phyloP scores from a whole-genome alignment of 2,888 invertebrate genomes.

The Helleia helle region DNA sequence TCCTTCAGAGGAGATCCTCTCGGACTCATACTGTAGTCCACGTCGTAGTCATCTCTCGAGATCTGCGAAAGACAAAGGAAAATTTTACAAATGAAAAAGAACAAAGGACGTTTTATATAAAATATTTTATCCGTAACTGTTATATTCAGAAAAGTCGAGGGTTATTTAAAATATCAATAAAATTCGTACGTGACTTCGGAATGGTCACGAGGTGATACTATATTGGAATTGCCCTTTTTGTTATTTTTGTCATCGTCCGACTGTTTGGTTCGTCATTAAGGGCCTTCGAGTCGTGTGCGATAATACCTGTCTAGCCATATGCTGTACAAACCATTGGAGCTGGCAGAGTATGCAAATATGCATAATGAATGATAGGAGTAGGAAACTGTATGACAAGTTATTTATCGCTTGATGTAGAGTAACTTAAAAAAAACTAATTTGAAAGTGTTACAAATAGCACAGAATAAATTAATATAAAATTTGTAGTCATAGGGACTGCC shows the following conservation, averaged over 20 bases:
- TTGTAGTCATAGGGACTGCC: no score
- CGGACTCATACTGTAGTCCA: conserved; percentile 57
- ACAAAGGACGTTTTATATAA: conserved; percentile 7
- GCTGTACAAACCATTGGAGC: conserved; percentile 19
- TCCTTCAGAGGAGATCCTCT: conserved; percentile 62
- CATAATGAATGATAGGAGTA: background rate
- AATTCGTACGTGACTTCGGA: conserved; percentile 29
- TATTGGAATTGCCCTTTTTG: background rate
- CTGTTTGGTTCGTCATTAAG: conserved; percentile 35
- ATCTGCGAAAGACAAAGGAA: no score
- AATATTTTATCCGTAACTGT: conserved; percentile 22
- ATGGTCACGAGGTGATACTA: background rate
- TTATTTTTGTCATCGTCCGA: conserved; percentile 31
- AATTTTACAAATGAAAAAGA: no score
- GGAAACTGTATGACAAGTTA: background rate
- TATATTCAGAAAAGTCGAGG: no score
- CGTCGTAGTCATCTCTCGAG: conserved; percentile 62
- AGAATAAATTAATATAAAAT: no score
- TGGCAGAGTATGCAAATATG: conserved; percentile 6
- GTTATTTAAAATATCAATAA: no score
- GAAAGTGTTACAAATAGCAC: no score
- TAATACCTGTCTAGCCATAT: conserved; percentile 54
- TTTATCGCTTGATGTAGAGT: no score
- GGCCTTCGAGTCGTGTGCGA: conserved; percentile 54
- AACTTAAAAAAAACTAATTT: no score